Conservation (phyloP, 2,113 vertebrate genomes). For the Grammomys dolichurus region DNA sequence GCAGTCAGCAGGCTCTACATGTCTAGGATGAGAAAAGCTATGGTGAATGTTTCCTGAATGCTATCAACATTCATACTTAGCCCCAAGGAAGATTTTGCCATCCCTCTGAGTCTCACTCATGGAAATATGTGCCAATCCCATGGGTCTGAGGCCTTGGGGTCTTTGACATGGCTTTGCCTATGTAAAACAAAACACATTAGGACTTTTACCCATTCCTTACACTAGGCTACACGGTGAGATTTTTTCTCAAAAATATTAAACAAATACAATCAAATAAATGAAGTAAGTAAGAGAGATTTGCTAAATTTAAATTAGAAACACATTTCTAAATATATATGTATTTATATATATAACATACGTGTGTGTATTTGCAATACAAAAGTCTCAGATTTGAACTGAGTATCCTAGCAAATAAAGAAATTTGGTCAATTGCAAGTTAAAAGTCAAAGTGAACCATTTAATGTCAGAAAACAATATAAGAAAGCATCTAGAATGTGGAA, state of each 20-base stretch:
- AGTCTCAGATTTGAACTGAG: neutral
- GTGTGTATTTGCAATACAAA: neutral
- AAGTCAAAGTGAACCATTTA: neutral
- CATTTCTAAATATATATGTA: neutral
- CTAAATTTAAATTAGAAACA: slow-evolving; percentile 22
- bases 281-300: slow-evolving; percentile 30
- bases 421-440: neutral
- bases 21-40: neutral
- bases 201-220: neutral
- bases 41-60: neutral
- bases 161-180: neutral
- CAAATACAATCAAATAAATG: neutral
- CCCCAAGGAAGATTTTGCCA: neutral
- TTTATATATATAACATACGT: neutral
- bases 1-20: neutral
- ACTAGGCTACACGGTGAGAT: neutral
- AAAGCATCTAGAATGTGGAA: neutral
- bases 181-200: neutral
- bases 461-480: neutral
- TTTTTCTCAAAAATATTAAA: neutral
- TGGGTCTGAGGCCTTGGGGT: neutral
- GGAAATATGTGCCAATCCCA: neutral
- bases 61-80: neutral
- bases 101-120: neutral
- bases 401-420: neutral